Base-by-base conservation (phyloP, 1,140 invertebrate species). In the Eumaeus atala region DNA sequence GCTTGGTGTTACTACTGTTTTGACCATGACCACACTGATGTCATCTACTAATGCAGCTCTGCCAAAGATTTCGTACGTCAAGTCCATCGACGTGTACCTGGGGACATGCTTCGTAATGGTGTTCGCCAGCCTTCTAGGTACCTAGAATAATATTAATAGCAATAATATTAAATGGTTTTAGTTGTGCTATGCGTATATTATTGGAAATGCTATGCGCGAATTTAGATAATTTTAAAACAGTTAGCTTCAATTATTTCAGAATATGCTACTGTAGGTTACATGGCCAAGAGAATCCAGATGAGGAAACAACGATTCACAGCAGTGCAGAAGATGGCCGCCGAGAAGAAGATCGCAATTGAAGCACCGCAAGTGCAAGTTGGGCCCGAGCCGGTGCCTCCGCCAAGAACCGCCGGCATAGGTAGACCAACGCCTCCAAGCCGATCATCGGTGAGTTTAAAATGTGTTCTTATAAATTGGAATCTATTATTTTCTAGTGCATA, bases 11-110 rank as follows among this genome's bases (percentile, higher is more conserved):
- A 98, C 97, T 88, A 98, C 95, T 87, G 95, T 98, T 88, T 92
- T 98, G 88, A 98, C 97, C 74, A 98, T 99, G 96, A 98, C 97
- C 71, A 98, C 97, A 63, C 93, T 99, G 70, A 98, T 99, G 95
- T 98, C 97, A 64, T 98, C 96, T 66, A 99, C 97, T 71, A 99
- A 99, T 87, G 96, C 97, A 68, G 95, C 97, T 67, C 91, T 99
- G 80, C 97, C 97, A 71, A 98, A 98, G 91, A 98, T 99, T 84
- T 98, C 96, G 59, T 99, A 98, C 90, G 96, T 99, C 87, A 98
- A 98, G 88, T 97, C 96, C 73, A 98, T 99, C 87, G 97, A 99
- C 89, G 96, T 99, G 62, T 99, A 98, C 89, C 89, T 99, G 87
- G 97, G 97, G 70, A 97, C 96, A 70, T 98, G 96, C 91, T 98